Conservation (phyloP, 1,140 invertebrate genomes). For the Melanaphis sacchari region DNA sequence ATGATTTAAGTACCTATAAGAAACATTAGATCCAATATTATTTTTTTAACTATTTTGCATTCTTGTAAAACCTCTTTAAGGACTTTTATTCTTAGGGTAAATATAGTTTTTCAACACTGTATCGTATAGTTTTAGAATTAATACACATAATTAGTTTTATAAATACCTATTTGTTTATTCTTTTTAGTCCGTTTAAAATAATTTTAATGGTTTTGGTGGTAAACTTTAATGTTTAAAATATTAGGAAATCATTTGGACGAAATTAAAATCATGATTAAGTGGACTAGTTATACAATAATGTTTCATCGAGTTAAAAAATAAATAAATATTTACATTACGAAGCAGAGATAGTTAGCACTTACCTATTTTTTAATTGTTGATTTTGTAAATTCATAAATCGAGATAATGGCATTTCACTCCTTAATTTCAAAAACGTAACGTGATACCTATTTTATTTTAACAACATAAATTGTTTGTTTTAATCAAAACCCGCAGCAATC, state of each 20-base stretch:
- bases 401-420: background rate
- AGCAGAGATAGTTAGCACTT: background rate
- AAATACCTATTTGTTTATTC: background rate
- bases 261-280: background rate
- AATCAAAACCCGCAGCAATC: background rate
- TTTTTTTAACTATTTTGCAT: too few relatives aligned
- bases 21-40: too few relatives aligned
- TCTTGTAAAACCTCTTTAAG: too few relatives aligned
- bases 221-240: background rate
- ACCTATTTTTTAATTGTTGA: background rate
- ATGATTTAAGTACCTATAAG: too few relatives aligned
- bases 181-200: background rate
- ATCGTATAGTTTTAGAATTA: too few relatives aligned
- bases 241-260: background rate
- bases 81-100: too few relatives aligned
- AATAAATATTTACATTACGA: too few relatives aligned
- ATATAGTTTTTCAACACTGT: background rate
- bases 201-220: background rate
- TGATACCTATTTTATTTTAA: background rate
- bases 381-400: background rate
- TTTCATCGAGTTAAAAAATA: background rate
- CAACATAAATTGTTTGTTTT: background rate
- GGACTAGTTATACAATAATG: background rate
- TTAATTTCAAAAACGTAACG: background rate
- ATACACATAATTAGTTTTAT: background rate